Percentiles rank a stretch among this genome's conserved stretches.
Evolutionary conservation across 1,140 invertebrate genomes (phyloP).

Genomic region (Tribolium madens): DNA sequence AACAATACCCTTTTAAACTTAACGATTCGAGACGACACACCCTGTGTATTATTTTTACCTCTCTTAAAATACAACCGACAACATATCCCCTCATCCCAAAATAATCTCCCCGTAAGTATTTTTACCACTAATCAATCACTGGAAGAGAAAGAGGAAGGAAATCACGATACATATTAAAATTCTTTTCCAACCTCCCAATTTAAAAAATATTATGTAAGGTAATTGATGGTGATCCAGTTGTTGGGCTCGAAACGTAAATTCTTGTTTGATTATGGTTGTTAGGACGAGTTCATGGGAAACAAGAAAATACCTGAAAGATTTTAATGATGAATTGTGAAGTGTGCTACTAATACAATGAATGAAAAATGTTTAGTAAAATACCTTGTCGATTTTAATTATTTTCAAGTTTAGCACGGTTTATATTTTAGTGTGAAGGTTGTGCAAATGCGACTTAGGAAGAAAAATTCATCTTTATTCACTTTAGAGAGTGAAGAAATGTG

Average conservation of each 20-base stretch:
- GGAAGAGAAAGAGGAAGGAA: not conserved
- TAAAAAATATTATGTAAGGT: not conserved
- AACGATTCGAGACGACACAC: not conserved
- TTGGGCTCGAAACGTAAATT: not conserved
- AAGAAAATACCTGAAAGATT: not conserved
- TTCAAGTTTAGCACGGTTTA: not conserved
- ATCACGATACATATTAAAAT: not conserved
- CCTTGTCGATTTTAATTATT: no score
- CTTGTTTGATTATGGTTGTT: not conserved
- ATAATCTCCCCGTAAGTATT: not conserved
- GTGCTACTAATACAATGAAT: not conserved
- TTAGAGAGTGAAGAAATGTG: not conserved
- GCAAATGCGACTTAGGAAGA: not conserved
- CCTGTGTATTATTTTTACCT: not conserved
- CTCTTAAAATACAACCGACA: not conserved
- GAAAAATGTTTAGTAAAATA: no score
- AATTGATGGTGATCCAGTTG: not conserved
- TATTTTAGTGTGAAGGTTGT: not conserved
- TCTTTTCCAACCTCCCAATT: not conserved
- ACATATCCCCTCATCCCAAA: not conserved
- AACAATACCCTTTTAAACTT: not conserved
- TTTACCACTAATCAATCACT: not conserved
- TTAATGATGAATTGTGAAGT: not conserved
- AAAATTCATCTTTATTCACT: not conserved
- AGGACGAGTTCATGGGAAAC: not conserved